phyloP scores from a whole-genome alignment of 2,797 vertebrate species.

The Atherinosoma microstoma region DNA sequence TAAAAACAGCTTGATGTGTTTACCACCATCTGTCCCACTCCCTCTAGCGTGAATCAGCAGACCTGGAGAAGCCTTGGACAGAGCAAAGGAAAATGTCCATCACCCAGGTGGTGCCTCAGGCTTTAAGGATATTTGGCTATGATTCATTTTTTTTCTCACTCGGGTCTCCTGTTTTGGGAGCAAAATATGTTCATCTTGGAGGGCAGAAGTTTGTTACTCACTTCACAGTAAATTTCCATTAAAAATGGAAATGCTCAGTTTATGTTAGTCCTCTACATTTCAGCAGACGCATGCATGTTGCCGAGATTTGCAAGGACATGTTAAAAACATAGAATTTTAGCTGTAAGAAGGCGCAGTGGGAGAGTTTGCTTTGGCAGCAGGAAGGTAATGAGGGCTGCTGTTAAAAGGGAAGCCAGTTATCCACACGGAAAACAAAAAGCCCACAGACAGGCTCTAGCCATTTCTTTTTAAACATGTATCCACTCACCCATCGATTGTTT shows the following conservation, averaged over 20 bases:
- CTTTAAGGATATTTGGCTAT: conserved; percentile 65
- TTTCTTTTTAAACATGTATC: conserved; percentile 15
- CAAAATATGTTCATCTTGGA: conserved; percentile 34
- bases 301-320: neutral
- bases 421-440: conserved; percentile 18
- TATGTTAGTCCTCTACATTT: conserved; percentile 6
- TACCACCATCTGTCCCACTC: conserved; percentile 69
- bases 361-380: conserved; percentile 3
- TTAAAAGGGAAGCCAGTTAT: conserved; percentile 9
- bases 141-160: conserved; percentile 35
- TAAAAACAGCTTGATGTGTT: conserved; percentile 66
- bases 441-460: conserved; percentile 22
- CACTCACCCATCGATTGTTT: conserved; percentile 29
- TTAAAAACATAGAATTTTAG: conserved; percentile 1
- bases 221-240: conserved; percentile 26
- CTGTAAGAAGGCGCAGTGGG: neutral
- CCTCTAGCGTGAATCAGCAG: conserved; percentile 54
- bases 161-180: conserved; percentile 28
- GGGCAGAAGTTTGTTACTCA: conserved; percentile 20
- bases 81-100: conserved; percentile 31
- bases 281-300: neutral
- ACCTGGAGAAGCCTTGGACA: conserved; percentile 55
- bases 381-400: conserved; percentile 12
- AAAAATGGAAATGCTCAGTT: conserved; percentile 10
- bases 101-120: conserved; percentile 55